A percentile compares a stretch with the other conserved stretches of the same genome.
Evolutionary conservation across 2,797 vertebrate genomes (phyloP).

Genomic region (Dendrocincla tyrannina): DNA sequence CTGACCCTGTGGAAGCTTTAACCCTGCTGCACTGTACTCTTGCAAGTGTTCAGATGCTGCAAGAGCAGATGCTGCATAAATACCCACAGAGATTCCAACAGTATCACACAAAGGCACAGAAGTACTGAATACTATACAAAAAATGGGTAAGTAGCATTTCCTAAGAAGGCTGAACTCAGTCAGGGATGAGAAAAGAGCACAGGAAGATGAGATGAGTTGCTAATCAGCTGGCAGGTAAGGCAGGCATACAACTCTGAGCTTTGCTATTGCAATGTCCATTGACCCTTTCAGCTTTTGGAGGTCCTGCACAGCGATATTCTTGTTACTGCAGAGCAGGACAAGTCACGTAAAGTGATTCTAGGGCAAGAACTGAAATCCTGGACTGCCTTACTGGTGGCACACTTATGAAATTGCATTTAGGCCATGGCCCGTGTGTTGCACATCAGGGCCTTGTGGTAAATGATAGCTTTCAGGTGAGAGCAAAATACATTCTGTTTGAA

Average conservation of each 20-base stretch:
- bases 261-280: neutral
- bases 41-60: neutral
- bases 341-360: neutral
- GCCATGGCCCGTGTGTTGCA: neutral
- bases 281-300: neutral
- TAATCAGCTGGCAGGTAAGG: neutral
- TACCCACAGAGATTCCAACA: neutral
- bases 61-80: neutral
- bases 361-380: neutral
- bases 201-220: neutral
- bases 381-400: neutral
- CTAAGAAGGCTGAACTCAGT: neutral
- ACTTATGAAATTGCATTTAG: neutral
- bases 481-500: neutral
- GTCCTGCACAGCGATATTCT: neutral
- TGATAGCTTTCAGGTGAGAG: neutral
- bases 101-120: neutral
- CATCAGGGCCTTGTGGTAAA: accelerated
- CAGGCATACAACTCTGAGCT: neutral
- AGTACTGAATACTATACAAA: neutral
- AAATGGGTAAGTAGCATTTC: neutral
- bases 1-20: neutral
- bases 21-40: neutral
- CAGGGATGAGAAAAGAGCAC: neutral
- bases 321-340: neutral